These are phyloP conservation scores for Meteorus sp. DNA, from an alignment of 1,140 invertebrate genomes.

Conservation along the genomic window DNA sequence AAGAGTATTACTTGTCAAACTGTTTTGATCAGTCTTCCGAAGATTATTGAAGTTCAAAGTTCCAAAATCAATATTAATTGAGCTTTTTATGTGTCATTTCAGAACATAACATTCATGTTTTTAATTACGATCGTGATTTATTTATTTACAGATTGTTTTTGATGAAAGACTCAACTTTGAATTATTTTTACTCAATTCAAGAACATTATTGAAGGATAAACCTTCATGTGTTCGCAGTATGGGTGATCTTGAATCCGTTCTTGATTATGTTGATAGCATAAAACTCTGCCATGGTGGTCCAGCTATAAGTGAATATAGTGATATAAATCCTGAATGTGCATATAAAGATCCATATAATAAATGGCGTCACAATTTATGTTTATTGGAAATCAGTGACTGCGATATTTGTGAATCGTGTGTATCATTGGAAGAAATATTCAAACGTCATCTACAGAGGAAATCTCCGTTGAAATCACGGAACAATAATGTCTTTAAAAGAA, in stretches of 20 bases:
- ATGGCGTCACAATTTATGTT: constrained; percentile 36
- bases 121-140: too few relatives aligned
- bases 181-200: constrained; percentile 27
- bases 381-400: constrained; percentile 20
- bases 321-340: constrained; percentile 33
- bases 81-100: too few relatives aligned
- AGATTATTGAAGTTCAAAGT: neutral
- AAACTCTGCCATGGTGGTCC: constrained; percentile 34
- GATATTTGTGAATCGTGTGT: constrained; percentile 30
- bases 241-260: constrained; percentile 24
- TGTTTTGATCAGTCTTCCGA: neutral
- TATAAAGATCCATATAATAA: constrained; percentile 31
- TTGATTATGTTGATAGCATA: constrained; percentile 28
- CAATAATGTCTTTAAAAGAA: neutral
- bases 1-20: neutral
- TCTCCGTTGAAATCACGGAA: constrained; percentile 22
- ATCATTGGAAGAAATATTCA: constrained; percentile 29
- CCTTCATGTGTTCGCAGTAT: constrained; percentile 20
- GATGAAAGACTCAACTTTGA: constrained; percentile 33
- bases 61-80: too few relatives aligned
- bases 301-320: constrained; percentile 21
- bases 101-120: too few relatives aligned
- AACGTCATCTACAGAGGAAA: constrained; percentile 23
- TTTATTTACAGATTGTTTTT: constrained; percentile 33
- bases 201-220: constrained; percentile 26